phyloP scores from a whole-genome alignment of 2,113 vertebrate genomes.

The Ceyx cyanopectus region DNA sequence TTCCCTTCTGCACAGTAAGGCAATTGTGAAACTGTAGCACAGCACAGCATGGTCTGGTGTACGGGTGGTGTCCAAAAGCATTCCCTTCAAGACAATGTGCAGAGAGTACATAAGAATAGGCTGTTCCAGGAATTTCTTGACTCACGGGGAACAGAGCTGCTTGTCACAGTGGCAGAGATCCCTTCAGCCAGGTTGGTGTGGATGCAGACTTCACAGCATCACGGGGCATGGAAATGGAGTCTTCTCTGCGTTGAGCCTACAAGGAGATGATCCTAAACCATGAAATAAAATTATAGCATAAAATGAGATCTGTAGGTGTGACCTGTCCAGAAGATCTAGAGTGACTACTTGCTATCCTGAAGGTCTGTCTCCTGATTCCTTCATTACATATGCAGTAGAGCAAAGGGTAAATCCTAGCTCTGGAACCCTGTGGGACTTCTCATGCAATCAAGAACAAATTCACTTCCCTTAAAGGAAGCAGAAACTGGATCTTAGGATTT shows the following conservation, averaged over 20 bases:
- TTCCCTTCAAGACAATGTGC: background rate
- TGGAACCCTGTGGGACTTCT: background rate
- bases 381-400: background rate
- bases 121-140: background rate
- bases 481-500: background rate
- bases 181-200: background rate
- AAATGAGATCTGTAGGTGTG: background rate
- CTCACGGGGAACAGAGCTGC: background rate
- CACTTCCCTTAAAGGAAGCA: background rate
- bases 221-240: background rate
- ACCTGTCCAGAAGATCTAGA: background rate
- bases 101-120: slow-evolving; percentile 7
- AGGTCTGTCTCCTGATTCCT: background rate
- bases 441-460: background rate
- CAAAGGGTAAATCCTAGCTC: background rate
- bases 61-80: background rate
- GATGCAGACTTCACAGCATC: background rate
- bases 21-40: slow-evolving; percentile 32
- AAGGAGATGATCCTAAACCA: background rate
- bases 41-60: slow-evolving; percentile 21
- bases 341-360: background rate
- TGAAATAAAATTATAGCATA: background rate
- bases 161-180: background rate
- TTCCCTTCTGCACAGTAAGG: slow-evolving; percentile 25
- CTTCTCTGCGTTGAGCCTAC: background rate